Evolutionary conservation across 2,888 invertebrate genomes (phyloP), one percentile per base, ranked within the genome.

Genomic region (Melanophora roralis): DNA sequence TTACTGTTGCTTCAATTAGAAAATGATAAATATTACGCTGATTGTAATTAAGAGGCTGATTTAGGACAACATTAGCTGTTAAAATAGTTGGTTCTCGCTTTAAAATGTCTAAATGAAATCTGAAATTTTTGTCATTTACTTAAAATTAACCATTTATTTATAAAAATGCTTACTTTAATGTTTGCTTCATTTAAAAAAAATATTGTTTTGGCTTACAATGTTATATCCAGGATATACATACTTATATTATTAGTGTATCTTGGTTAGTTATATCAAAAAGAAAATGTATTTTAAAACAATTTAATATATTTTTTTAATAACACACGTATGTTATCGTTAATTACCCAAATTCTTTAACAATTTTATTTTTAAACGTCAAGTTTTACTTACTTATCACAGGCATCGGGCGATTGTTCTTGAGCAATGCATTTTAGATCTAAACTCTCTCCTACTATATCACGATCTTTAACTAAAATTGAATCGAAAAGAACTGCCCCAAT

Each of bases 401-500:
- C 88, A 73, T 90, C 89, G 1, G 88, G 88, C 81, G 86, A 87
- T 79, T 89, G 92, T 74, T 91, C 90, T 79, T 89, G 91, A 1
- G 91, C 89, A 32, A 91, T 84, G 82, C 93, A 93, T 75, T 92
- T 93, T 5, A 97, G 93, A 89, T 95, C 95, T 78, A 97, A 91
- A 83, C 93, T 94, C 73, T 95, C 94, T 0, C 97, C 97, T 11
- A 95, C 93, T 2, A 93, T 93, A 88, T 97, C 97, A 53, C 92
- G 92, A 88, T 97, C 97, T 84, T 93, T 94, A 8, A 96, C 94
- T 72, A 92, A 90, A 67, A 97, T 94, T 75, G 93, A 92, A 32
- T 92, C 91, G 82, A 96, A 92, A 23, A 97, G 92, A 0, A 94
- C 94, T 5, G 93, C 93, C 1, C 94, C 96, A 3, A 94, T 89